Evolutionary conservation across 2,888 invertebrate species (phyloP).

Genomic region (Reticulitermes lucifugus): DNA sequence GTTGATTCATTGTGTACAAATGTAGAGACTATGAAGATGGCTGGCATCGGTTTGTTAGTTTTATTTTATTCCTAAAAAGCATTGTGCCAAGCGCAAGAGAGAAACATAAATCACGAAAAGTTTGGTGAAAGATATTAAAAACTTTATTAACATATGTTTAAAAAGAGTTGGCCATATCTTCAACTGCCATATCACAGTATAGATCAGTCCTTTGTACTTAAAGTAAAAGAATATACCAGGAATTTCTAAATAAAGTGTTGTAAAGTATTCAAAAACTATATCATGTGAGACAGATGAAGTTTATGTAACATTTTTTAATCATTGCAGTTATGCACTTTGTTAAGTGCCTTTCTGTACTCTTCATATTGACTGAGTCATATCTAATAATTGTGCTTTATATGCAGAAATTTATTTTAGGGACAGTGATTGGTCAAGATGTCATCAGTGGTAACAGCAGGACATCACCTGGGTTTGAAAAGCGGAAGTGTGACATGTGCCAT

Average conservation of each 20-base stretch:
- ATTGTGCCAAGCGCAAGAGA: conserved; percentile 50
- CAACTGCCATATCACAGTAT: conserved; percentile 53
- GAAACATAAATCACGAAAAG: conserved; percentile 33
- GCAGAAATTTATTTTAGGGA: conserved; percentile 43
- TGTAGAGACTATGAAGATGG: conserved; percentile 22
- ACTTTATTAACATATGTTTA: conserved; percentile 39
- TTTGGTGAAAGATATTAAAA: conserved; percentile 41
- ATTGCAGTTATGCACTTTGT: conserved; percentile 50
- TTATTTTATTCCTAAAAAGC: conserved; percentile 36
- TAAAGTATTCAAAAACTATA: conserved; percentile 39
- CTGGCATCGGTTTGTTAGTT: conserved; percentile 44
- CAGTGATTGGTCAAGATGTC: conserved; percentile 41
- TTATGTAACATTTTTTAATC: conserved; percentile 43
- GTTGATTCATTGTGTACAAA: conserved; percentile 34
- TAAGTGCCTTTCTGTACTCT: conserved; percentile 52
- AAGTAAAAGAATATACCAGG: conserved; percentile 38
- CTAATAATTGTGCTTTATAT: conserved; percentile 51
- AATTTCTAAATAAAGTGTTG: conserved; percentile 41
- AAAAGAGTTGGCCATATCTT: conserved; percentile 52
- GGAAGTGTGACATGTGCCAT: conserved; percentile 27
- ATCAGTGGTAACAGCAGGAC: not conserved
- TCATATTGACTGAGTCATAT: conserved; percentile 51
- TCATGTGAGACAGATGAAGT: conserved; percentile 31
- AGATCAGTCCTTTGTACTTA: conserved; percentile 52
- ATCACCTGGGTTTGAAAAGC: not conserved